phyloP scores from a whole-genome alignment of 2,797 vertebrate genomes.

The Alca torda region DNA sequence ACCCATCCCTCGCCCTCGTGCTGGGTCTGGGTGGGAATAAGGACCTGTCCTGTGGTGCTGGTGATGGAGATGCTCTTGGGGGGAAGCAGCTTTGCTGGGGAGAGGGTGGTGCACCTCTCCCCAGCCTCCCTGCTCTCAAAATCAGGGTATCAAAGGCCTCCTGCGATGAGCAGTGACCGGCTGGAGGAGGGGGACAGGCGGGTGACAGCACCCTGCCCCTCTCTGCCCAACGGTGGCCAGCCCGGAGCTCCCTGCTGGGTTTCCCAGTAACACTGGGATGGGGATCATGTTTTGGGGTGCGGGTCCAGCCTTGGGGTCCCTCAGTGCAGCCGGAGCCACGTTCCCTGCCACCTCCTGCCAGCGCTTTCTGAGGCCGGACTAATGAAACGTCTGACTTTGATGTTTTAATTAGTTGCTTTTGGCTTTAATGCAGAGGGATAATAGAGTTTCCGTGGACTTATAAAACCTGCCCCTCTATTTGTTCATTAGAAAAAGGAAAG shows the following conservation, averaged over 20 bases:
- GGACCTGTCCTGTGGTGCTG: fast-evolving
- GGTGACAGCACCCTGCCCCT: neutral
- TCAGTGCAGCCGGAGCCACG: neutral
- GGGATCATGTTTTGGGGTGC: neutral
- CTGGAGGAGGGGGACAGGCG: neutral
- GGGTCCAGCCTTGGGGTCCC: neutral
- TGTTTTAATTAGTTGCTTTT: slow-evolving; percentile 65
- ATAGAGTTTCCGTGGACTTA: slow-evolving; percentile 43
- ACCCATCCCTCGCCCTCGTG: fast-evolving
- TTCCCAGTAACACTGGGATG: neutral
- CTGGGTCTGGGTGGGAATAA: neutral
- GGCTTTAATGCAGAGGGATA: slow-evolving; percentile 49
- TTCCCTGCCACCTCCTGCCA: neutral
- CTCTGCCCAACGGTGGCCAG: neutral
- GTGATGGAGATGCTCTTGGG: neutral
- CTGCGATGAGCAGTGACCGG: fast-evolving
- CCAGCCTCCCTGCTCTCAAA: neutral
- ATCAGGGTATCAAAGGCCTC: fast-evolving
- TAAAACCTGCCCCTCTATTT: slow-evolving; percentile 28
- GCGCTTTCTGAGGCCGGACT: neutral
- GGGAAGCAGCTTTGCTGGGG: neutral
- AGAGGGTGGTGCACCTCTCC: neutral
- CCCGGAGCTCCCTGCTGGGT: neutral
- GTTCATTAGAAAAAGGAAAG: neutral
- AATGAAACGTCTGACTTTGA: slow-evolving; percentile 55